Evolutionary conservation across 1,140 invertebrate genomes (phyloP).

Genomic region (Lanistes nyassanus): DNA sequence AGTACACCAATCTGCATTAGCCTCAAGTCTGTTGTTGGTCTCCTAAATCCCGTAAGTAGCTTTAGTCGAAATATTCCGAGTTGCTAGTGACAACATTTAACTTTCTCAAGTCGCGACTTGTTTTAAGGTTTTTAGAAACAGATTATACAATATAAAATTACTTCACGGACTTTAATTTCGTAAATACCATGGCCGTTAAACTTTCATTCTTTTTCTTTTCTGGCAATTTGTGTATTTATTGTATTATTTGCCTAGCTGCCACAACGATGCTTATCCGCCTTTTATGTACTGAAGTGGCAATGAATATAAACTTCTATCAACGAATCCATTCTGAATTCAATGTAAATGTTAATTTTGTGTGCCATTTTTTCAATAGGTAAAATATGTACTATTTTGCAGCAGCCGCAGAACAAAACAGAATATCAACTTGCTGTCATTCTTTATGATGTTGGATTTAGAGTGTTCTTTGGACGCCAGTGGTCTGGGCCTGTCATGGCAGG

Average conservation of each 20-base stretch:
- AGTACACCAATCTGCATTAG: slow-evolving; percentile 55
- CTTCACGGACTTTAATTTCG: neutral
- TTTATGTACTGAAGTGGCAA: too few relatives aligned
- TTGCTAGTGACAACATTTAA: slow-evolving; percentile 28
- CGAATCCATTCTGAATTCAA: too few relatives aligned
- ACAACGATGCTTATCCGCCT: too few relatives aligned
- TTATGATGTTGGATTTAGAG: slow-evolving; percentile 60
- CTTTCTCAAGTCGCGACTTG: slow-evolving; percentile 1
- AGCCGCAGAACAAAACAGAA: slow-evolving; percentile 33
- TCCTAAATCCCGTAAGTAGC: slow-evolving; percentile 47
- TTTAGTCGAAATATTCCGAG: slow-evolving; percentile 1
- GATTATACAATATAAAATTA: neutral
- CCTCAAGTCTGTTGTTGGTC: slow-evolving; percentile 49
- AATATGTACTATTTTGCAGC: slow-evolving; percentile 21
- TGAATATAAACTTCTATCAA: too few relatives aligned
- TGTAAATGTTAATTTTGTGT: too few relatives aligned
- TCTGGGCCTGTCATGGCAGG: slow-evolving; percentile 48
- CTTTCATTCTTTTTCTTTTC: neutral
- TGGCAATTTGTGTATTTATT: neutral
- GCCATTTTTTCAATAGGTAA: too few relatives aligned
- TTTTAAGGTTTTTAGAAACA: neutral
- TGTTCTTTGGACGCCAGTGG: slow-evolving; percentile 66
- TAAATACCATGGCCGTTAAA: neutral
- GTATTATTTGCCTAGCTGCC: too few relatives aligned
- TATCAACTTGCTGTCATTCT: slow-evolving; percentile 59